Evolutionary conservation across 2,113 vertebrate genomes (phyloP), one percentile per base, ranked within the genome.

Genomic region (Panthera leo): DNA sequence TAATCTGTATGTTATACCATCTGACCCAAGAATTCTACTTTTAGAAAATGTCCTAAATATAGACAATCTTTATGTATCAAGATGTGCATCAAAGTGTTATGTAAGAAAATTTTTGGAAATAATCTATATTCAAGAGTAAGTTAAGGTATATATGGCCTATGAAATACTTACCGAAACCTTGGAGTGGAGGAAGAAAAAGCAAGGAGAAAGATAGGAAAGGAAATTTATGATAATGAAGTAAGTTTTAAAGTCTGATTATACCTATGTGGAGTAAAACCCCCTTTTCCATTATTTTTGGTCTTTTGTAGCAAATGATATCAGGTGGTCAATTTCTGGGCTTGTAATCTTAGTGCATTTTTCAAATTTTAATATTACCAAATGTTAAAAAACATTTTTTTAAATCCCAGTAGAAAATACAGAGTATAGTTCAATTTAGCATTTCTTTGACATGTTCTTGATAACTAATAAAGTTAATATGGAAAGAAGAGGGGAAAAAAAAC

Each of bases 281-380:
- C 58, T 75, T 94, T 79, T 82, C 27, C 55, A 42, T 89, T 75
- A 95, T 29, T 88, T 31, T 87, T 61, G 25, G 68, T 82, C 9
- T 63, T 93, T 36, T 86, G 71, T 2, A 86, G 42, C n/a, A 53
- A 12, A 6, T 79, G 34, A 8, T 89, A 70, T 45, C 10, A 92
- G 11, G 18, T 75, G 29, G 58, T 82, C 73, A 78, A 67, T 65
- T 89, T 95, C 12, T 48, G 42, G 10, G 76, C 42, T 63, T 93
- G n/a, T 70, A 73, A 76, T 65, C 63, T 82, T 67, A 86, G 48
- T 83, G 36, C 73, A 84, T 78, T 90, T 93, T 95, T 96, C 88
- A 96, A 92, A 85, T 92, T 89, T 82, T 92, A 97, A 91, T 78
- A 85, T 85, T 85, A 68, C 29, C 58, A 9, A 91, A 85, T 42